Conservation (phyloP, 2,113 vertebrate genomes). For the Trachemys scripta region DNA sequence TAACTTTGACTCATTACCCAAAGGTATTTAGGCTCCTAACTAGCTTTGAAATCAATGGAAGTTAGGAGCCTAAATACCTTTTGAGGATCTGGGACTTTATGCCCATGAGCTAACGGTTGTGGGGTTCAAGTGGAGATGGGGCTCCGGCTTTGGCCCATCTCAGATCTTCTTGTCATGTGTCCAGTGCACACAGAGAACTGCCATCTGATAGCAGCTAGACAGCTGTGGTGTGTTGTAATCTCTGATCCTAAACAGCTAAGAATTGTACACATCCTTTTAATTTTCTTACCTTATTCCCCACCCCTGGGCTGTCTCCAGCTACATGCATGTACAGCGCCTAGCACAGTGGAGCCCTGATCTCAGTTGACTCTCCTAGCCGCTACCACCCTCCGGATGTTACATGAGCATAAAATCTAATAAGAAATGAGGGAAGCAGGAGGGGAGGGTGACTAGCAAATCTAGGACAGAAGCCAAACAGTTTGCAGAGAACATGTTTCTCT, state of each 20-base stretch:
- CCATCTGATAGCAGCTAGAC: not conserved
- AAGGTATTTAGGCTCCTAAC: not conserved
- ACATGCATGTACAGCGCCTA: not conserved
- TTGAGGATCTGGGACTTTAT: not conserved
- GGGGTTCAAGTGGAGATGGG: not conserved
- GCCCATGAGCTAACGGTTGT: not conserved
- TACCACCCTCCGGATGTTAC: not conserved
- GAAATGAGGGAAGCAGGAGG: accelerated
- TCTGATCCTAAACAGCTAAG: not conserved
- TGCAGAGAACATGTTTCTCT: accelerated
- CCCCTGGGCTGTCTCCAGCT: accelerated
- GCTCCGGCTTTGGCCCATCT: not conserved
- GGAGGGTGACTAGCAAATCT: not conserved
- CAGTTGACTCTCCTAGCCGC: accelerated
- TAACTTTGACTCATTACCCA: not conserved
- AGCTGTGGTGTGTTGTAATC: not conserved
- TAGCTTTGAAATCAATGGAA: too few relatives aligned
- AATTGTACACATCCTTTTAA: not conserved
- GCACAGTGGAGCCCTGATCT: accelerated
- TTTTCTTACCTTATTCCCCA: not conserved
- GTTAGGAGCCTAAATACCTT: not conserved
- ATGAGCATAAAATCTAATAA: not conserved
- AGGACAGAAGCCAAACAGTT: not conserved
- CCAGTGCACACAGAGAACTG: not conserved
- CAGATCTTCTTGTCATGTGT: not conserved